phyloP scores from a whole-genome alignment of 2,888 invertebrate genomes.

The Taenaris catops region DNA sequence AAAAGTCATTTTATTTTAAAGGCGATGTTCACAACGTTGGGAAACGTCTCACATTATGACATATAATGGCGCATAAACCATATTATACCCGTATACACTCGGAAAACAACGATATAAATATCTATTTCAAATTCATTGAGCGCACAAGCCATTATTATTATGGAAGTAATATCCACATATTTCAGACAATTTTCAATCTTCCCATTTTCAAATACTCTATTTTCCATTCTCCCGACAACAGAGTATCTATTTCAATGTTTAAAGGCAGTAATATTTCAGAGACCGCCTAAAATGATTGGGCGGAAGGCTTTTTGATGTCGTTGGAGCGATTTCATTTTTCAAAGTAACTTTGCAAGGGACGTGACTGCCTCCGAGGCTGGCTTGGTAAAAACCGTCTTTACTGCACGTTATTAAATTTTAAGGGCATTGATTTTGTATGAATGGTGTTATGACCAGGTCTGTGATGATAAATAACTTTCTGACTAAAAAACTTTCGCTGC shows the following conservation, averaged over 20 bases:
- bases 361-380: slow-evolving; percentile 18
- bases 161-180: slow-evolving; percentile 15
- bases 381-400: slow-evolving; percentile 5
- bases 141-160: too few relatives aligned
- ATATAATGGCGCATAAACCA: too few relatives aligned
- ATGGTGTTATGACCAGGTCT: too few relatives aligned
- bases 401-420: slow-evolving; percentile 30
- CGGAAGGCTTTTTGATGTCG: slow-evolving; percentile 39
- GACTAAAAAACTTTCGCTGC: too few relatives aligned
- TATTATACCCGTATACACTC: too few relatives aligned
- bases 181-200: slow-evolving; percentile 23
- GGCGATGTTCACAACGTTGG: too few relatives aligned
- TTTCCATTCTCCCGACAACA: slow-evolving; percentile 23
- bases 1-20: too few relatives aligned
- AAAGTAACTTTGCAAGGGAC: slow-evolving; percentile 42
- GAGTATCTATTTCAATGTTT: slow-evolving; percentile 29
- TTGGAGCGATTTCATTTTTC: slow-evolving; percentile 54
- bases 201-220: slow-evolving; percentile 22
- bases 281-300: slow-evolving; percentile 45
- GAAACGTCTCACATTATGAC: too few relatives aligned
- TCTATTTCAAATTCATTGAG: too few relatives aligned
- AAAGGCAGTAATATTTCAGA: slow-evolving; percentile 39
- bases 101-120: too few relatives aligned
- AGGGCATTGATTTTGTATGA: slow-evolving; percentile 1
- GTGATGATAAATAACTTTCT: too few relatives aligned